Conservation (phyloP, 2,797 vertebrate genomes). For the Chaunax sp. region DNA sequence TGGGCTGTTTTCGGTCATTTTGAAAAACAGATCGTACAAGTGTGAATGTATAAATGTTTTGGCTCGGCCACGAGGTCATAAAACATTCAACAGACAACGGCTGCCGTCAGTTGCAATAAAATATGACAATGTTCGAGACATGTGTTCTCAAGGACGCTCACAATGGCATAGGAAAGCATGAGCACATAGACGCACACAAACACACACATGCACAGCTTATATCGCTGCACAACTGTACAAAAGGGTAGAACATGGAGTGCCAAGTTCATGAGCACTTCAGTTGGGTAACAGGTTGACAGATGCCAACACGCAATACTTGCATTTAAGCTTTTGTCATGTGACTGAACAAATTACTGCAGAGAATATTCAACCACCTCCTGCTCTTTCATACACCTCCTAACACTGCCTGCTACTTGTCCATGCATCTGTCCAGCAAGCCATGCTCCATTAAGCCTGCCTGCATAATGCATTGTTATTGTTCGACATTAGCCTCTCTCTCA, state of each 20-base stretch:
- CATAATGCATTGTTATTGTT: not conserved
- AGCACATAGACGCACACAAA: not conserved
- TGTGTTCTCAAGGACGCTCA: conserved; percentile 17
- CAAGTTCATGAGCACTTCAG: not conserved
- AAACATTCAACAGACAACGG: conserved; percentile 32
- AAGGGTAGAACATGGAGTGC: not conserved
- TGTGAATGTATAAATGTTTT: conserved; percentile 20
- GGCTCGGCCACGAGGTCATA: conserved; percentile 25
- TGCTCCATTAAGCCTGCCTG: not conserved
- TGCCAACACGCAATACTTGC: not conserved
- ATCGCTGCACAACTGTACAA: not conserved
- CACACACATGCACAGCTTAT: not conserved
- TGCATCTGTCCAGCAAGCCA: not conserved
- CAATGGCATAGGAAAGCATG: conserved; percentile 1
- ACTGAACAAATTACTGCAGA: not conserved
- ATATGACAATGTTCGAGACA: conserved; percentile 18
- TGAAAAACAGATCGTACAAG: conserved; percentile 29
- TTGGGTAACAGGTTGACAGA: not conserved
- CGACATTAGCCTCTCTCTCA: conserved; percentile 1
- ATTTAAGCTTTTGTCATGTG: not conserved
- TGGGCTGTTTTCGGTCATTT: not conserved
- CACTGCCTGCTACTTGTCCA: not conserved
- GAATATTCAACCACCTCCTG: conserved; percentile 8
- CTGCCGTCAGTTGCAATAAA: conserved; percentile 28
- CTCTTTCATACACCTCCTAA: not conserved